A percentile compares a stretch with the other conserved stretches of the same genome.
Evolutionary conservation across 2,113 vertebrate genomes (phyloP).

Genomic region (Sylvilagus bachmani): DNA sequence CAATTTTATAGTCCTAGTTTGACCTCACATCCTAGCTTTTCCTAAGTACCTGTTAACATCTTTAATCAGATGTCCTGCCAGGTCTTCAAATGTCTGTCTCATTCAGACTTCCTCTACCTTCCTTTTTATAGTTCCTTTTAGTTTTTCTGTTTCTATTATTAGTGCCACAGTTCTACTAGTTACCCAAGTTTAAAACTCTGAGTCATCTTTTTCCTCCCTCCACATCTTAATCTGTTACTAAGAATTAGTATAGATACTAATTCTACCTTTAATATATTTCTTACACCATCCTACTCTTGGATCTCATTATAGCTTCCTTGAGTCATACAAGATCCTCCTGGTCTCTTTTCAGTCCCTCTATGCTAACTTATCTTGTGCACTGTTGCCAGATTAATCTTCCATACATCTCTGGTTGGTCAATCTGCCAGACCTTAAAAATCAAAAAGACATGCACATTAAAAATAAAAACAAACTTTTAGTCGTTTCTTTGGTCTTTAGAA

Average conservation of each 20-base stretch:
- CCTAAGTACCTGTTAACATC: neutral
- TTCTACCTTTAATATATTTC: constrained; percentile 25
- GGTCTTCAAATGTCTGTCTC: neutral
- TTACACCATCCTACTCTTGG: neutral
- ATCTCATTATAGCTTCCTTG: constrained; percentile 1
- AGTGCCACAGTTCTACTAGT: neutral
- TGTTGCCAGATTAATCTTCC: constrained; percentile 44
- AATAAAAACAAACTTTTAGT: neutral
- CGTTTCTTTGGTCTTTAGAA: neutral
- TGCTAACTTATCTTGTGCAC: neutral
- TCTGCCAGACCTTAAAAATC: neutral
- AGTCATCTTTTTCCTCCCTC: neutral
- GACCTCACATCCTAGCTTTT: neutral
- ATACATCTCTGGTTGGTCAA: constrained; percentile 23
- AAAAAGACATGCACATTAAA: neutral
- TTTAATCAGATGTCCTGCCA: neutral
- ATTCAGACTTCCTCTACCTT: neutral
- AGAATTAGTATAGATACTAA: constrained; percentile 14
- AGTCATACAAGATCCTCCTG: neutral
- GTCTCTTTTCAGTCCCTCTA: neutral
- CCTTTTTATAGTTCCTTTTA: neutral
- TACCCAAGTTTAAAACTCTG: constrained; percentile 48
- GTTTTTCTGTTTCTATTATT: constrained; percentile 36
- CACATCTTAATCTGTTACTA: constrained; percentile 24
- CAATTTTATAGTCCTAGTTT: neutral